Percentiles rank a stretch among this genome's conserved stretches.
Evolutionary conservation across 2,113 vertebrate species (phyloP).

Genomic region (Hydrolagus affinis): DNA sequence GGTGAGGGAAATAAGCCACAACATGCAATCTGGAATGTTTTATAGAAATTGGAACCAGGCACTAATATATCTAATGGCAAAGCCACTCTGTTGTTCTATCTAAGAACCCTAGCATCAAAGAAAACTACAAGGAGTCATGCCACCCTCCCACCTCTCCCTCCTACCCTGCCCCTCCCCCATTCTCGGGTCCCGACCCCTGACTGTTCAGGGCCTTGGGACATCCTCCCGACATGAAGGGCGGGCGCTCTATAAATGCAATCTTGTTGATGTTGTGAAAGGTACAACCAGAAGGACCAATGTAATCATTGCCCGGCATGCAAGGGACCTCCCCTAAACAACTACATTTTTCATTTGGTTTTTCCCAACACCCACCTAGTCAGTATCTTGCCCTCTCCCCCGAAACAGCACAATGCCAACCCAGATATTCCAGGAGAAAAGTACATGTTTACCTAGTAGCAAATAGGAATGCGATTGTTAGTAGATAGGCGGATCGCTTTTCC

Average conservation of each 20-base stretch:
- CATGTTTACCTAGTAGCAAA: neutral
- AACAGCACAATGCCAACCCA: neutral
- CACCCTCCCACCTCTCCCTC: no score
- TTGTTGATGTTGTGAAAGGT: neutral
- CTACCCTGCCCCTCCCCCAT: no score
- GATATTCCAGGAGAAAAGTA: neutral
- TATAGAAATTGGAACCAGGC: constrained; percentile 17
- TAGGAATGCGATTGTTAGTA: no score
- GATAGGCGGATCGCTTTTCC: no score
- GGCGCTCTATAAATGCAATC: no score
- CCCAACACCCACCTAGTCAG: no score
- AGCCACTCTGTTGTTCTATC: neutral
- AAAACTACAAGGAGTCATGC: no score
- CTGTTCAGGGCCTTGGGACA: no score
- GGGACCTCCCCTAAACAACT: neutral
- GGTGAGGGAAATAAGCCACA: neutral
- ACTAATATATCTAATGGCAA: neutral
- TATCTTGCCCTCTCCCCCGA: neutral
- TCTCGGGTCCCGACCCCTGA: no score
- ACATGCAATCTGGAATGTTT: neutral
- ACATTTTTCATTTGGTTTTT: no score
- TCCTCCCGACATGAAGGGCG: no score
- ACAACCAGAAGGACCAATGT: neutral
- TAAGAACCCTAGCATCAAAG: neutral
- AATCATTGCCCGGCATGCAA: neutral